A percentile compares a stretch with the other conserved stretches of the same genome.
Evolutionary conservation across 2,113 vertebrate genomes (phyloP).

Genomic region (Globicephala melas): DNA sequence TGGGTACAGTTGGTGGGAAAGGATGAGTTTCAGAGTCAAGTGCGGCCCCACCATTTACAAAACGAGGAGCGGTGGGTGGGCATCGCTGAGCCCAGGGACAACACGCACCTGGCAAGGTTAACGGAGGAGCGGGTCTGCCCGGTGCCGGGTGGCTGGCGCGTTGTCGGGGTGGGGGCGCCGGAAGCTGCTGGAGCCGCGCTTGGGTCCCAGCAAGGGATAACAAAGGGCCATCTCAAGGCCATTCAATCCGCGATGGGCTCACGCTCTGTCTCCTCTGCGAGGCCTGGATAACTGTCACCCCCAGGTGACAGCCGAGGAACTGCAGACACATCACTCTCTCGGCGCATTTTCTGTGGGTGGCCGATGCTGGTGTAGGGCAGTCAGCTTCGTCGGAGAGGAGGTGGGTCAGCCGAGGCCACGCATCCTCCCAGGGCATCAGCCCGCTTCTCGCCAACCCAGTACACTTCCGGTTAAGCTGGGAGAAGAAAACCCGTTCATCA

Average conservation of each 20-base stretch:
- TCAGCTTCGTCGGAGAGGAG: fast-evolving
- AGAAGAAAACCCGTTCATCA: fast-evolving
- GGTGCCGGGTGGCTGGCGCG: fast-evolving
- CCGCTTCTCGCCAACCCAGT: fast-evolving
- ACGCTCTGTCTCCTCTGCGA: fast-evolving
- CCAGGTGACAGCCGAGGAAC: neutral
- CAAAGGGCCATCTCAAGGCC: fast-evolving
- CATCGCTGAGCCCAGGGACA: fast-evolving
- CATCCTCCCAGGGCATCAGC: fast-evolving
- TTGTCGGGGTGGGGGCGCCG: fast-evolving
- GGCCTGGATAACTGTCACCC: fast-evolving
- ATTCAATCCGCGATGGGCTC: fast-evolving
- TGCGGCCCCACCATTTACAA: fast-evolving
- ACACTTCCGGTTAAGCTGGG: fast-evolving
- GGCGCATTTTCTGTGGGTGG: fast-evolving
- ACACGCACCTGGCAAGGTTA: neutral
- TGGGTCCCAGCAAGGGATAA: fast-evolving
- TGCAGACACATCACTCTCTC: fast-evolving
- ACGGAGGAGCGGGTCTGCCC: fast-evolving
- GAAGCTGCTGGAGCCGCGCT: fast-evolving
- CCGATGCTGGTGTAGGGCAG: fast-evolving
- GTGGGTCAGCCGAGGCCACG: fast-evolving
- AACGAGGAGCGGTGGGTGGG: fast-evolving
- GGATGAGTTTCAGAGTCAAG: neutral
- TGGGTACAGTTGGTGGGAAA: fast-evolving